Evolutionary conservation across 2,797 vertebrate genomes (phyloP), one percentile per base, ranked within the genome.

Genomic region (Protosalanx chinensis): DNA sequence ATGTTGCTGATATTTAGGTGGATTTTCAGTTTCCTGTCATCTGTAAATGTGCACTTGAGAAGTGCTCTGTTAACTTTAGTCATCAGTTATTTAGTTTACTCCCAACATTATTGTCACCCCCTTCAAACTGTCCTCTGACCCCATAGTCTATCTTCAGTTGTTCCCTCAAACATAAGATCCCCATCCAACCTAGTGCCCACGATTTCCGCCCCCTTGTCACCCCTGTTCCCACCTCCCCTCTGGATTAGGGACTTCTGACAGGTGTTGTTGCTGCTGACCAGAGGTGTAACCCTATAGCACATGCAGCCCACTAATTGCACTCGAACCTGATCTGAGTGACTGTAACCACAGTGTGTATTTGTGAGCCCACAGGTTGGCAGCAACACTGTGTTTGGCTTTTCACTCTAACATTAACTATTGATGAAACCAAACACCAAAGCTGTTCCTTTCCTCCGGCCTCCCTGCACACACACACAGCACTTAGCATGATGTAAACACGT

Each of bases 361-460:
- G 88, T 81, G 84, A 90, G 85, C 79, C 81, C 71, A 4, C 29
- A 51, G 78, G 80, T 79, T 75, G 78, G 83, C 68, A 41, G 73
- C 72, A 79, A 81, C 79, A 84, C 80, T 74, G 74, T 79, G 83
- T 86, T 79, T 81, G 84, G 78, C 60, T 41, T 81, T 85, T 75
- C 81, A 84, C 82, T 69, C 84, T 72, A 75, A 67, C 80, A 85
- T 92, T 83, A 90, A 86, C 81, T 81, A 89, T 90, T 90, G 81
- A 92, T 88, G 84, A 84, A 77, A 85, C 4, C 51, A 46, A 46
- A 85, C 87, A 88, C 81, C 84, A 86, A 83, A 87, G 64, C 79
- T 79, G 73, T 5, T 3, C 77, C 82, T 83, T 86, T 88, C 78
- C 86, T 69, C 51, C 75, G 76, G 73, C 76, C 77, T 76, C n/a